These are phyloP conservation scores for Artemia sinica DNA, from an alignment of 2,888 invertebrate species.

Conservation along the genomic window DNA sequence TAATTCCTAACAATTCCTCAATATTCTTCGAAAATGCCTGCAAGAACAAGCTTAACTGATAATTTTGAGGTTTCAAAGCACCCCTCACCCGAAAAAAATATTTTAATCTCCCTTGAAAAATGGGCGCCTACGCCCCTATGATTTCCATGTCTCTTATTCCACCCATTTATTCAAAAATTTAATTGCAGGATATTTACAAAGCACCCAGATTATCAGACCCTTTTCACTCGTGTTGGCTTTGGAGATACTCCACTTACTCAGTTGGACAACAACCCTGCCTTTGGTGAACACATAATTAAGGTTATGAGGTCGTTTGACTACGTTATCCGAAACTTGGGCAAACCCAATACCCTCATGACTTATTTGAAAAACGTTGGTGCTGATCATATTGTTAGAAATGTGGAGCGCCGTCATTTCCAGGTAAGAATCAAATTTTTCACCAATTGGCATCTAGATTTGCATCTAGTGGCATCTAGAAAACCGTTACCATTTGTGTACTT, in stretches of 20 bases:
- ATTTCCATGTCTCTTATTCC: no score
- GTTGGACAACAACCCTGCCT: not conserved
- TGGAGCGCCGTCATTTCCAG: constrained; percentile 3
- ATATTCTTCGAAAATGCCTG: no score
- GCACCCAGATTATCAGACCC: not conserved
- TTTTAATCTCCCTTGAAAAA: no score
- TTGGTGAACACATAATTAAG: constrained; percentile 4
- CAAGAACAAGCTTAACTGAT: no score
- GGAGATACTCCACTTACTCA: not conserved
- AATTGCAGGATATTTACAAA: not conserved
- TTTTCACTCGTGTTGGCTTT: constrained; percentile 5
- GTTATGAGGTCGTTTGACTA: constrained; percentile 4
- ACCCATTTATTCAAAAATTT: no score
- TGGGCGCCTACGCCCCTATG: no score
- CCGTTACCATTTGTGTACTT: no score
- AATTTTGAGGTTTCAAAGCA: no score
- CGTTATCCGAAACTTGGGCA: not conserved
- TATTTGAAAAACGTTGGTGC: not conserved
- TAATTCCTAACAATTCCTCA: no score
- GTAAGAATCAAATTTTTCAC: not conserved
- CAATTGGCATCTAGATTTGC: no score
- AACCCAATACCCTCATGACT: not conserved
- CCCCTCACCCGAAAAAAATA: no score
- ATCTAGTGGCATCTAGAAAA: no score
- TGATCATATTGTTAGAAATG: constrained; percentile 2